Conservation (phyloP, 1,140 invertebrate species). For the Drosophila tani region DNA sequence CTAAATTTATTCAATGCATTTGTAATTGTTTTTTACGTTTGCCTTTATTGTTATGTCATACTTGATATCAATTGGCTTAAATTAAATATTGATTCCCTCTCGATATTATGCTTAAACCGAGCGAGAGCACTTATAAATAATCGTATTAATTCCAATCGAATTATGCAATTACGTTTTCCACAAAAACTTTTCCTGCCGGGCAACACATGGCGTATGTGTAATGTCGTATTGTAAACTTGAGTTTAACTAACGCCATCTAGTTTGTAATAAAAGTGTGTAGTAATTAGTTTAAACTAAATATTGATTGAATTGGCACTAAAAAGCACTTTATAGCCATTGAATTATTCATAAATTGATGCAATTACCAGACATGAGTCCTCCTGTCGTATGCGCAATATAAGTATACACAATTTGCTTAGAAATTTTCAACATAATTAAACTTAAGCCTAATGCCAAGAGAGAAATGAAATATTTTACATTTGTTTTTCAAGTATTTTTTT, state of each 20-base stretch:
- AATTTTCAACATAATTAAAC: slow-evolving; percentile 24
- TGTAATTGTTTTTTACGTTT: slow-evolving; percentile 29
- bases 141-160: slow-evolving; percentile 23
- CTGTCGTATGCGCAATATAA: slow-evolving; percentile 15
- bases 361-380: neutral
- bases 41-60: neutral
- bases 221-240: neutral
- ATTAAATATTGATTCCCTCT: slow-evolving; percentile 12
- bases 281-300: neutral
- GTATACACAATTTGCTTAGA: neutral
- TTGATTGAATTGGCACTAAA: neutral
- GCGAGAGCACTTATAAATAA: slow-evolving; percentile 21
- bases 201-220: slow-evolving; percentile 16
- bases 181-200: neutral
- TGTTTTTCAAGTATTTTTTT: slow-evolving; percentile 32
- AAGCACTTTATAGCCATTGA: neutral
- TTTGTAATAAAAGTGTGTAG: neutral
- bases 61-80: slow-evolving; percentile 10
- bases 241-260: neutral
- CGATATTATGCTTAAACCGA: neutral
- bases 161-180: neutral
- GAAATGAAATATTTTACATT: slow-evolving; percentile 19
- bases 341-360: neutral
- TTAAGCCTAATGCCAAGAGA: neutral
- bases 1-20: slow-evolving; percentile 44